A percentile compares a stretch with the other conserved stretches of the same genome.
Conservation (phyloP, 2,888 invertebrate species). For the Sesia apiformis region DNA sequence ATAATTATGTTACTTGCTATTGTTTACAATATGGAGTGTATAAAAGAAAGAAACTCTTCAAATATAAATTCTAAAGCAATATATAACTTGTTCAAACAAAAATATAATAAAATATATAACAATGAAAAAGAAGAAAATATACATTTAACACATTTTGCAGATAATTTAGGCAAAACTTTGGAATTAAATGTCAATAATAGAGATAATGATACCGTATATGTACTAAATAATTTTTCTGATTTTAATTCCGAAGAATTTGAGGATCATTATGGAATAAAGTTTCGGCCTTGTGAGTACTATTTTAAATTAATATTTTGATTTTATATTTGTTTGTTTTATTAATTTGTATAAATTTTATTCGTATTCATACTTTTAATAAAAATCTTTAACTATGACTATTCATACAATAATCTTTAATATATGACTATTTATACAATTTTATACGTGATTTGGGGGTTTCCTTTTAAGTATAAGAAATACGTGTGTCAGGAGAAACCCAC, state of each 20-base stretch:
- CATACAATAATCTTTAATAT: too few species aligned
- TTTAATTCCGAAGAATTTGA: slow-evolving; percentile 23
- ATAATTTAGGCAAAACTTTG: slow-evolving; percentile 26
- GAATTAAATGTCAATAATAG: slow-evolving; percentile 25
- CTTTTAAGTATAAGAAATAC: too few species aligned
- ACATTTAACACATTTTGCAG: slow-evolving; percentile 28
- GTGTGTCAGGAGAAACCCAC: too few species aligned
- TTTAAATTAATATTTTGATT: too few species aligned
- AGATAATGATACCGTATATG: slow-evolving; percentile 20
- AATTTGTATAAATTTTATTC: background rate
- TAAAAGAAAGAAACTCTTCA: background rate
- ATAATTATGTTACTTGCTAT: background rate
- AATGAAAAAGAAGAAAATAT: slow-evolving; percentile 16
- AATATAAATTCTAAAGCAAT: background rate
- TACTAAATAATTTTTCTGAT: slow-evolving; percentile 40
- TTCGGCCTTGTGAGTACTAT: slow-evolving; percentile 36
- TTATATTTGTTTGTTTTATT: background rate
- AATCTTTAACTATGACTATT: too few species aligned
- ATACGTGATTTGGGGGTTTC: too few species aligned
- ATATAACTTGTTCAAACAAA: slow-evolving; percentile 30
- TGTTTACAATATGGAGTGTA: background rate
- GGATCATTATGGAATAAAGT: slow-evolving; percentile 26
- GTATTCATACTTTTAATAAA: too few species aligned
- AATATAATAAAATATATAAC: slow-evolving; percentile 30
- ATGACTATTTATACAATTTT: too few species aligned